Conservation (phyloP, 2,888 invertebrate genomes). For the Synanthedon andrenaeformis region DNA sequence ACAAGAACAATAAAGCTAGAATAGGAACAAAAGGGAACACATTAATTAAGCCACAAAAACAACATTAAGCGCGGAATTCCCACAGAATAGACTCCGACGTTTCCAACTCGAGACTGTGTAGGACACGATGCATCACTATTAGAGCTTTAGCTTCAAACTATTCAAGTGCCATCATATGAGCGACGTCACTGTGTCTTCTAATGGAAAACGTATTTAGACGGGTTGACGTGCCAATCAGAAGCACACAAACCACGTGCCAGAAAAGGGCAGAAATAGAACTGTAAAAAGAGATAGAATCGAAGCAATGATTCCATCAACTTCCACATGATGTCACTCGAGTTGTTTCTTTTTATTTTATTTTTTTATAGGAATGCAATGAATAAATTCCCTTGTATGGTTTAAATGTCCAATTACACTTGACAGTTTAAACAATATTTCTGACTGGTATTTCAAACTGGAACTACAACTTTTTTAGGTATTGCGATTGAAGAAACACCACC, state of each 20-base stretch:
- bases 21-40: constrained; percentile 23
- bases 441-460: not conserved
- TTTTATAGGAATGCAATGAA: not conserved
- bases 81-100: constrained; percentile 15
- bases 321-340: constrained; percentile 15
- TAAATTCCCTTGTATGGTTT: constrained; percentile 7
- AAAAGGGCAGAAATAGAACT: constrained; percentile 19
- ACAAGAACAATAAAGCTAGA: constrained; percentile 15
- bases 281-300: constrained; percentile 17
- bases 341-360: not conserved
- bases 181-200: constrained; percentile 9
- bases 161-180: not conserved
- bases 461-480: not conserved
- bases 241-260: constrained; percentile 18
- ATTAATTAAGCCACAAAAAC: constrained; percentile 36
- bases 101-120: not conserved
- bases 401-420: constrained; percentile 15
- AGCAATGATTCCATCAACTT: constrained; percentile 18
- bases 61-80: constrained; percentile 23
- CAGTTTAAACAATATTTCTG: constrained; percentile 5
- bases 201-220: constrained; percentile 18
- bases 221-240: constrained; percentile 44
- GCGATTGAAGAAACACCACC: not conserved
- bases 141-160: not conserved
- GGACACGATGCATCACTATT: not conserved